Percentiles rank a stretch among this genome's conserved stretches.
phyloP scores from a whole-genome alignment of 2,888 invertebrate species.

The Lamellibrachia satsuma region DNA sequence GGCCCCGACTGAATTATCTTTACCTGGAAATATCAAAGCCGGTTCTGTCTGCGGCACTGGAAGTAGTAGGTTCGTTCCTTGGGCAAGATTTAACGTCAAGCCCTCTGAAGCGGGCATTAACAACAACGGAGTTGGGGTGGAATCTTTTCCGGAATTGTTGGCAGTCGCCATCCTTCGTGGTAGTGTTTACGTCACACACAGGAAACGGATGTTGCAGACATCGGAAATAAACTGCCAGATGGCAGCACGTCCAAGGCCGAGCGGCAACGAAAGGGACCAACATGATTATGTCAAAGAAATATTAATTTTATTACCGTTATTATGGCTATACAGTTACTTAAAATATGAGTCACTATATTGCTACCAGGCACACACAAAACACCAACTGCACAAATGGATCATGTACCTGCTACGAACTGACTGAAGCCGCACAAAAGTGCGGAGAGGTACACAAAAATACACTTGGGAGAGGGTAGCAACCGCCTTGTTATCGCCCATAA shows the following conservation, averaged over 20 bases:
- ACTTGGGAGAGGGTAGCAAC: too few relatives aligned
- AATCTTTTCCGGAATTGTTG: conserved; percentile 51
- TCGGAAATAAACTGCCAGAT: background rate
- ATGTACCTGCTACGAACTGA: too few relatives aligned
- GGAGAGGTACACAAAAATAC: too few relatives aligned
- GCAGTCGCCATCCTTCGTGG: conserved; percentile 38
- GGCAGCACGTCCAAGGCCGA: background rate
- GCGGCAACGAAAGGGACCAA: background rate
- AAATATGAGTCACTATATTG: too few relatives aligned
- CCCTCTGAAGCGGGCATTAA: conserved; percentile 61
- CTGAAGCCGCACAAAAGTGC: too few relatives aligned
- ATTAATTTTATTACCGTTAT: too few relatives aligned
- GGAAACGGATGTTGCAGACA: conserved; percentile 34
- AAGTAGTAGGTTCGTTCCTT: conserved; percentile 56
- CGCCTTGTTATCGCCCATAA: too few relatives aligned
- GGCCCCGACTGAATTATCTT: background rate
- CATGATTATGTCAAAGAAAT: background rate
- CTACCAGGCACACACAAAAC: too few relatives aligned
- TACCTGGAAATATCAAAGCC: conserved; percentile 57
- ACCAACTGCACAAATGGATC: too few relatives aligned
- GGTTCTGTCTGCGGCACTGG: conserved; percentile 58
- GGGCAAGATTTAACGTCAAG: conserved; percentile 55
- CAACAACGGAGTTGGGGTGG: conserved; percentile 58
- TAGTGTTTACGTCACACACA: conserved; percentile 45
- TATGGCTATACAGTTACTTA: too few relatives aligned